Evolutionary conservation across 2,113 vertebrate species (phyloP).

Genomic region (Pica pica): DNA sequence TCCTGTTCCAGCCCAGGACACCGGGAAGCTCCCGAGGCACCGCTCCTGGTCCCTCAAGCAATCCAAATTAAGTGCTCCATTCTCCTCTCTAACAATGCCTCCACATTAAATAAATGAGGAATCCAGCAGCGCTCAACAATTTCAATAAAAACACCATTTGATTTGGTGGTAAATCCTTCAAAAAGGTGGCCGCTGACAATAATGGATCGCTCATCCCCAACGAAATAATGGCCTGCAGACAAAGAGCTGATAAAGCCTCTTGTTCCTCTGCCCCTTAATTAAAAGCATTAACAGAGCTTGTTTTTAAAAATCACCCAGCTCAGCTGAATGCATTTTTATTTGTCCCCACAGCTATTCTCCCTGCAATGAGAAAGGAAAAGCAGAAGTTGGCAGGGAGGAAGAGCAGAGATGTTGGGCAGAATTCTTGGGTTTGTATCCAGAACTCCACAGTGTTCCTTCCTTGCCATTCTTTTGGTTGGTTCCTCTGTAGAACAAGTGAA

Average conservation of each 20-base stretch:
- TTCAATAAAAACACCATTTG: slow-evolving; percentile 34
- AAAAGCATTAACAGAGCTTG: slow-evolving; percentile 48
- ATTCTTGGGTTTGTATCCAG: not conserved
- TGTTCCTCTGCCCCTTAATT: slow-evolving; percentile 54
- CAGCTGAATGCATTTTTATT: slow-evolving; percentile 24
- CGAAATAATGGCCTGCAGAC: slow-evolving; percentile 29
- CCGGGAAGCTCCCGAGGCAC: not conserved
- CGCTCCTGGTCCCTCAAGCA: not conserved
- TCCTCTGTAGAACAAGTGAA: slow-evolving; percentile 14
- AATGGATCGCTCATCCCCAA: slow-evolving; percentile 19
- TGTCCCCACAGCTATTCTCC: not conserved
- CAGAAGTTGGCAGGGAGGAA: slow-evolving; percentile 9
- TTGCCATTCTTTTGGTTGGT: not conserved
- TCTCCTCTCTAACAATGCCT: slow-evolving; percentile 8
- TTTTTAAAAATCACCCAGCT: slow-evolving; percentile 36
- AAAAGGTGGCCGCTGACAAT: slow-evolving; percentile 33
- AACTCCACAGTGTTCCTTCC: not conserved
- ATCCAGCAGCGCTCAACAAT: not conserved
- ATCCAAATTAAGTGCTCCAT: slow-evolving; percentile 1
- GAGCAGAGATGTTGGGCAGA: not conserved
- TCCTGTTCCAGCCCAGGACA: not conserved
- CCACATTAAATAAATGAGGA: slow-evolving; percentile 6
- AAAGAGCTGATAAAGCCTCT: slow-evolving; percentile 52
- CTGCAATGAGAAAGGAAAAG: slow-evolving; percentile 4
- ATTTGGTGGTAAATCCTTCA: slow-evolving; percentile 46